Conservation (phyloP, 2,797 vertebrate genomes). For the Xenops minutus region DNA sequence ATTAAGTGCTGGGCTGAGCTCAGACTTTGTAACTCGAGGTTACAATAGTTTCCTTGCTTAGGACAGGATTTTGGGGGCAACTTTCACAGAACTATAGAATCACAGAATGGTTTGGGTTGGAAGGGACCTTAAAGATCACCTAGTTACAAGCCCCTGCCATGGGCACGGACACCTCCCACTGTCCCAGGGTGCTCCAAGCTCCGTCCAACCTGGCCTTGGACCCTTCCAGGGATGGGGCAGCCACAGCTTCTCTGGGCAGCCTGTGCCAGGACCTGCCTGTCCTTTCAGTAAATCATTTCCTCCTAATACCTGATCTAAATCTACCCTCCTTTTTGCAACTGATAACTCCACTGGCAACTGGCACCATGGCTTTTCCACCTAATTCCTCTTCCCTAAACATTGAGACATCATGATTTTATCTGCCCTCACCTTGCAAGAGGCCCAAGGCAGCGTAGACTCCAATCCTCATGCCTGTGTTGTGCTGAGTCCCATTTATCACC, state of each 20-base stretch:
- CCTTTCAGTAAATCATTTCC: neutral
- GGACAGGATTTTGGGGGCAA: neutral
- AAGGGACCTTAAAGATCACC: neutral
- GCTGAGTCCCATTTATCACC: constrained; percentile 61
- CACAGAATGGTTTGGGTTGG: neutral
- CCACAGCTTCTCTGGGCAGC: neutral
- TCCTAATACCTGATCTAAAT: neutral
- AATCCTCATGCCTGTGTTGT: constrained; percentile 77
- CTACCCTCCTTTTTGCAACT: neutral
- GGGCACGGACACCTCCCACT: too few species aligned
- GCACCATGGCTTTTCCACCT: neutral
- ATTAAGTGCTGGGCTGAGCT: neutral
- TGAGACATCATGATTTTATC: neutral
- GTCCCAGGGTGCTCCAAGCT: neutral
- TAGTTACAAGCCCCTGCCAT: neutral
- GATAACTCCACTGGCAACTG: neutral
- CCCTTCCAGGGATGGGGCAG: neutral
- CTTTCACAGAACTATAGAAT: neutral
- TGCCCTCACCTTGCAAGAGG: constrained; percentile 86
- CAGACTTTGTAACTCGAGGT: neutral
- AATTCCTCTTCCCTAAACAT: neutral
- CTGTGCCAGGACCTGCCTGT: neutral
- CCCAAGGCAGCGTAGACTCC: constrained; percentile 92
- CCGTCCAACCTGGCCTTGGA: neutral
- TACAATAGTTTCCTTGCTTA: neutral